These are phyloP conservation scores for Hydrotaea cyrtoneurina DNA, from an alignment of 2,888 invertebrate species.

Conservation along the genomic window DNA sequence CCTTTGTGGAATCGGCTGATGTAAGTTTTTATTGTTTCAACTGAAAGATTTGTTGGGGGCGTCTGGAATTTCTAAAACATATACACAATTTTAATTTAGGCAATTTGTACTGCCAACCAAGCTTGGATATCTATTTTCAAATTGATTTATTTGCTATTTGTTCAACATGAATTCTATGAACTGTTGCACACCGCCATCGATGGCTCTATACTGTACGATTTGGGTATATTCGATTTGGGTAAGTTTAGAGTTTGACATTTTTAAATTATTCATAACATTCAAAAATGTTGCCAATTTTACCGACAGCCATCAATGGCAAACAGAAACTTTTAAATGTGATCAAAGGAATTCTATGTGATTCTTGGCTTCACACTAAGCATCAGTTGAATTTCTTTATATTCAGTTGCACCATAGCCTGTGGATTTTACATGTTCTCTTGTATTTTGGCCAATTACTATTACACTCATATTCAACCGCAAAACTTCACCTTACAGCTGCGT, in stretches of 20 bases:
- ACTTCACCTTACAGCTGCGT: conserved; percentile 61
- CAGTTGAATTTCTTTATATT: conserved; percentile 54
- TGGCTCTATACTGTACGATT: conserved; percentile 40
- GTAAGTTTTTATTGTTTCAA: conserved; percentile 26
- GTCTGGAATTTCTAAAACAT: background rate
- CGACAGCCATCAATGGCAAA: conserved; percentile 58
- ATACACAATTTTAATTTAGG: conserved; percentile 6
- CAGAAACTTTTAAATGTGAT: conserved; percentile 46
- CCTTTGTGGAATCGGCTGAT: conserved; percentile 58
- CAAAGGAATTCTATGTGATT: conserved; percentile 37
- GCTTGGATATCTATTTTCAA: conserved; percentile 59
- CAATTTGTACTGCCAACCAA: conserved; percentile 52
- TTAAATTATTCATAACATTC: no score
- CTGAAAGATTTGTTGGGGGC: no score
- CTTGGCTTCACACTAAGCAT: conserved; percentile 55
- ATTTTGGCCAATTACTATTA: conserved; percentile 58
- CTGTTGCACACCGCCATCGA: conserved; percentile 40
- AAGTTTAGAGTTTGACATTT: no score
- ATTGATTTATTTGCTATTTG: conserved; percentile 56
- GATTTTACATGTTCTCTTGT: conserved; percentile 58
- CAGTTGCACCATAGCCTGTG: conserved; percentile 53
- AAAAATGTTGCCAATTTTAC: background rate
- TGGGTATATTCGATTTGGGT: conserved; percentile 60
- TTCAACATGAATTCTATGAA: conserved; percentile 55
- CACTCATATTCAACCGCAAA: conserved; percentile 58